Conservation (phyloP, 2,888 invertebrate genomes). For the Cryptophagus acutangulus region DNA sequence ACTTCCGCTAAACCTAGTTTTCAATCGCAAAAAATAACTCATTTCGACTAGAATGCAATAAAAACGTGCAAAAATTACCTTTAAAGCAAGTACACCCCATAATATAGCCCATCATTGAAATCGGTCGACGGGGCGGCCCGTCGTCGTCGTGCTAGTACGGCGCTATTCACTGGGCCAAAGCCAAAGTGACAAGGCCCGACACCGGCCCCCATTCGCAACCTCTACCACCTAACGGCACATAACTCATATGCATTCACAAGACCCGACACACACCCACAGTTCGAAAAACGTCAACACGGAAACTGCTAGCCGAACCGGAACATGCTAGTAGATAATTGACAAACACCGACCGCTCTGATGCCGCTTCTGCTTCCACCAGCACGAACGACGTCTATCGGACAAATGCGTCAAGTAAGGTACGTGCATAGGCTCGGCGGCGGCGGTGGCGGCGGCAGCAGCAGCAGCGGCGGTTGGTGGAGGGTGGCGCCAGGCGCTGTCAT, state of each 20-base stretch:
- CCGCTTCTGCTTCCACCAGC: no score
- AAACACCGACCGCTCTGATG: no score
- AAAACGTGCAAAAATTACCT: no score
- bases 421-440: constrained; percentile 14
- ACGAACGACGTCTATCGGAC: constrained; percentile 24
- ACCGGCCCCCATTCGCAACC: constrained; percentile 43
- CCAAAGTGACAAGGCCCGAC: constrained; percentile 35
- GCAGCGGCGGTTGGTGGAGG: constrained; percentile 20
- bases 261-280: background rate
- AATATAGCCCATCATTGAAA: constrained; percentile 86
- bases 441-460: constrained; percentile 18
- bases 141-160: no score
- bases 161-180: constrained; percentile 32
- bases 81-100: constrained; percentile 91
- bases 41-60: no score
- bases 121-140: constrained; percentile 50
- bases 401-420: constrained; percentile 17
- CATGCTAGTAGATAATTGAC: no score
- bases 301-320: background rate
- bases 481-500: constrained; percentile 23
- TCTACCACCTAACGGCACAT: constrained; percentile 3
- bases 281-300: background rate
- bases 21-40: constrained; percentile 7
- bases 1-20: constrained; percentile 27
- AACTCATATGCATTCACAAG: background rate